Evolutionary conservation across 1,140 invertebrate species (phyloP), one percentile per base, ranked within the genome.

Genomic region (Potamilus streckersoni): DNA sequence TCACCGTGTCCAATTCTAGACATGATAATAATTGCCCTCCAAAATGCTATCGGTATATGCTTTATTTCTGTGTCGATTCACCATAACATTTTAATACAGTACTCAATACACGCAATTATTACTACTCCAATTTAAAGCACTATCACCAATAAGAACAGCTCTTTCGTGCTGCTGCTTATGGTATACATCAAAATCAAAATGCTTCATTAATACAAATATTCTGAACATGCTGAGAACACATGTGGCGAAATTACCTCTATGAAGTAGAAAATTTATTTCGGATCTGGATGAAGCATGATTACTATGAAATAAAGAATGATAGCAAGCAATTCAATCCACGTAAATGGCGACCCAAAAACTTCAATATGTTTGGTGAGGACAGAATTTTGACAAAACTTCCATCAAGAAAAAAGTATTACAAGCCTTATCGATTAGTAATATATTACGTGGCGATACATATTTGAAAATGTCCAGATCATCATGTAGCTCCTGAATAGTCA

Each of bases 231-330:
- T 93, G 95, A 99, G 98, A 88, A 49, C 38, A 49, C 38, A 6
- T 49, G 38, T 49, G 38, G 2, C 3, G 6, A 49, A 49, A 49
- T 4, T 49, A 99, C 98, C 89, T 98, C 94, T 92, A 99, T 98
- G 86, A 99, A 96, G 56, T 82, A 74, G 27, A 85, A 72, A 61
- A 80, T 70, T 70, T 83, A 81, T 15, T 80, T 20, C 13, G 67
- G 19, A n/a, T 56, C 23, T 67, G 56, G 4, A 75, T 79, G 23
- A 76, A 66, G 31, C 73, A 71, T 55, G 79, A 73, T 16, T n/a
- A 1, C 99, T 91, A 99, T 97, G 93, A 99, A 99, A 92, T 99
- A 99, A 84, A 98, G 98, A 93, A 99, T 97, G 93, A 99, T 98
- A 89, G 98, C 97, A 91, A 91, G 63, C 91, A 99, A 96, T 91